Evolutionary conservation across 1,140 invertebrate genomes (phyloP), one percentile per base, ranked within the genome.

Genomic region (Sipha flava): DNA sequence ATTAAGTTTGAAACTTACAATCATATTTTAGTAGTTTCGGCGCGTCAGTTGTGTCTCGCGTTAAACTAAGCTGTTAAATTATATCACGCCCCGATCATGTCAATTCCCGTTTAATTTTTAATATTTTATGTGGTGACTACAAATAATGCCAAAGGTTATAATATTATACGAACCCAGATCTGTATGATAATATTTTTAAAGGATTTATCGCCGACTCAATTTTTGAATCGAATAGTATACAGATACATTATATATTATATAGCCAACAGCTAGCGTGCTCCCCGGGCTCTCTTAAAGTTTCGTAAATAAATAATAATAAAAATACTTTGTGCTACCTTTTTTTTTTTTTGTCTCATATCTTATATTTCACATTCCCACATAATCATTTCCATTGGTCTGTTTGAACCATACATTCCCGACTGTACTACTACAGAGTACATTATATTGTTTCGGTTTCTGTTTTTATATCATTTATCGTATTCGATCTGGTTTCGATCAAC

Each of bases 401-500:
- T 12, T 23, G 54, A 14, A 16, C 5, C 12, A 21, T 29, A 26
- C 29, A 59, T 59, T 59, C 23, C 29, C 57, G 29, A 7, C 26
- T 10, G 14, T 59, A 29, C 18, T 31, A 16, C 26, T 6, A 26
- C 18, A 18, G 23, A 9, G 7, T 43, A 23, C 12, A 34, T 23
- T 21, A 73, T 73, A 73, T 75, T 75, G 72, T 75, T 75, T 52
- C 10, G 43, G 49, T 54, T 52, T 75, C 7, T 4, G 18, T 18
- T 34, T 29, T 64, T 73, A 52, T 52, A 54, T 73, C 23, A 73
- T 54, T 54, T 77, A 59, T 59, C 73, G 52, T 37, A 26, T 77
- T 77, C 73, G 73, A 77, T 77, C 73, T 77, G 49, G 73, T 77
- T 77, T 77, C 73, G 73, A 77, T 77, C 73, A 77, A 77, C 73